phyloP scores from a whole-genome alignment of 2,888 invertebrate species.

The Caenorhabditis panamensis region DNA sequence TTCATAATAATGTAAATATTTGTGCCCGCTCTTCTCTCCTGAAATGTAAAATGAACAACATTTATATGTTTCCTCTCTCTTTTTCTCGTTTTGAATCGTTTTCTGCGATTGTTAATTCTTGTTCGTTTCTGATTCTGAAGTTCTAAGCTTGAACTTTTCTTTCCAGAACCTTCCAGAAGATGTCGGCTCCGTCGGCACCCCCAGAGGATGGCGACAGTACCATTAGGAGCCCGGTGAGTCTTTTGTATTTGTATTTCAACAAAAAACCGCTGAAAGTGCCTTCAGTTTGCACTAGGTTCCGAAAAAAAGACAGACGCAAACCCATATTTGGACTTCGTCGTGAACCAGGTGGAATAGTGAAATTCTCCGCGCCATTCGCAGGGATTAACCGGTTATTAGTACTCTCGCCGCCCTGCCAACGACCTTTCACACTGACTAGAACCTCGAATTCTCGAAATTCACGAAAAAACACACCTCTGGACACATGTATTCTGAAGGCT shows the following conservation, averaged over 20 bases:
- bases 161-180: constrained; percentile 3
- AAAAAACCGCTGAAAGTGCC: no score
- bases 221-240: constrained; percentile 65
- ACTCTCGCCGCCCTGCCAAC: constrained; percentile 8
- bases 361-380: constrained; percentile 12
- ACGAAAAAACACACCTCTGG: no score
- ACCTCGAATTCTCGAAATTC: not conserved
- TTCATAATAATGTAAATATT: constrained; percentile 45
- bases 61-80: constrained; percentile 13
- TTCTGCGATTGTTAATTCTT: not conserved
- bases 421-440: constrained; percentile 20
- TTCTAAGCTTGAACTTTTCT: no score
- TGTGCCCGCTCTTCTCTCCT: constrained; percentile 3
- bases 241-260: not conserved
- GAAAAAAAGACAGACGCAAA: not conserved
- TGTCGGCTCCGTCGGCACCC: constrained; percentile 54
- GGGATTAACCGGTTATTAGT: constrained; percentile 57
- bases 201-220: constrained; percentile 57
- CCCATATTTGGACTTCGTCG: no score
- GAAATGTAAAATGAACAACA: constrained; percentile 8
- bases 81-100: not conserved
- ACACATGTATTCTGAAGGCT: constrained; percentile 57
- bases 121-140: not conserved
- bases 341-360: not conserved
- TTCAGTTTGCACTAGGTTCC: no score